Conservation (phyloP, 1,140 invertebrate species). For the Penaeus indicus region DNA sequence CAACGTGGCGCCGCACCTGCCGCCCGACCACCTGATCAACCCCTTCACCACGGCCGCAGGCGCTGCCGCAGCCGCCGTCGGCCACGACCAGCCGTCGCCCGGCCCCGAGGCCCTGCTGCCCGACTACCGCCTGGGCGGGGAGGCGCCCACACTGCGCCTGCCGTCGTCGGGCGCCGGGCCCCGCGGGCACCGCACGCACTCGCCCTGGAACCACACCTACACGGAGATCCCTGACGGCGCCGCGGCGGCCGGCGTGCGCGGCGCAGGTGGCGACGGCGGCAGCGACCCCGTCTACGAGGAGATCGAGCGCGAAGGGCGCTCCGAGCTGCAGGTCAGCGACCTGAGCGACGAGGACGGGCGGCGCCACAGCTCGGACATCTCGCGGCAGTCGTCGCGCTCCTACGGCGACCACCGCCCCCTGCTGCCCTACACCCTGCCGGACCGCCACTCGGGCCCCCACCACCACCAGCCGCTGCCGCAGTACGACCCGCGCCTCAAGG, state of each 20-base stretch:
- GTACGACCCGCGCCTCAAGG: conserved; percentile 49
- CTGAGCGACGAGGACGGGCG: conserved; percentile 83
- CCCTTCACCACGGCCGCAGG: conserved; percentile 68
- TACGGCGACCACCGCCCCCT: conserved; percentile 85
- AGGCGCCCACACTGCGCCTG: conserved; percentile 53
- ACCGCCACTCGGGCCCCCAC: conserved; percentile 58
- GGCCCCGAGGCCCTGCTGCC: conserved; percentile 63
- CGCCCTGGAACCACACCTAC: conserved; percentile 78
- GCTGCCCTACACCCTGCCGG: conserved; percentile 75
- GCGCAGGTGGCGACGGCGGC: conserved; percentile 76
- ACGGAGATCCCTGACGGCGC: conserved; percentile 76
- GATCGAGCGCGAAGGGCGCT: conserved; percentile 76
- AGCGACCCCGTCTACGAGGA: conserved; percentile 87
- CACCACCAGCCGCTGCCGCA: conserved; percentile 63
- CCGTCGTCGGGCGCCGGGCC: conserved; percentile 61
- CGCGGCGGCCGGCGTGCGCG: conserved; percentile 67
- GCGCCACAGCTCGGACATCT: conserved; percentile 81
- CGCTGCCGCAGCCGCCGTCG: conserved; percentile 54
- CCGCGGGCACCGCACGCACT: conserved; percentile 71
- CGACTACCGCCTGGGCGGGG: conserved; percentile 62
- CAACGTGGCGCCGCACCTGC: conserved; percentile 61
- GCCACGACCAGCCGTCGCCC: conserved; percentile 64
- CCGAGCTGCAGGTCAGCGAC: conserved; percentile 68
- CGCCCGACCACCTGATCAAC: conserved; percentile 69
- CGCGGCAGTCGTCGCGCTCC: conserved; percentile 81